Evolutionary conservation across 2,888 invertebrate genomes (phyloP).

Genomic region (Exephanes ischioxanthus): DNA sequence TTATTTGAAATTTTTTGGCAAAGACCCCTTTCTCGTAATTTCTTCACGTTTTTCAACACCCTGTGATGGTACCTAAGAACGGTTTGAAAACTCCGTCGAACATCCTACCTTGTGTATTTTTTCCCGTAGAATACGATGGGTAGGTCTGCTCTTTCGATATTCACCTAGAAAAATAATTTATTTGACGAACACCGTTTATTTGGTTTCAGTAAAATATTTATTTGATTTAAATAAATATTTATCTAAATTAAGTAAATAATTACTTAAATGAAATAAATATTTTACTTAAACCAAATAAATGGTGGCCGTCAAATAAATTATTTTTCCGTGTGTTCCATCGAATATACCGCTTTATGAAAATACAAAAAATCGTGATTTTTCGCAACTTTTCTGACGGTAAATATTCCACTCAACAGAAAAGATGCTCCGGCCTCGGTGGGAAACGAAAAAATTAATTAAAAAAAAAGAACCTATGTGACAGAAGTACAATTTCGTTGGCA

Average conservation of each 20-base stretch:
- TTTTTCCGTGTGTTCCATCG: background rate
- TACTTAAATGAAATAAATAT: too few species aligned
- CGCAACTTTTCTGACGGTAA: background rate
- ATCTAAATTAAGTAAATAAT: too few species aligned
- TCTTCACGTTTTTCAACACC: background rate
- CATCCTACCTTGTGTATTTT: background rate
- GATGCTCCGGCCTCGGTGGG: background rate
- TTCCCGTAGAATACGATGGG: background rate
- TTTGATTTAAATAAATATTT: too few species aligned
- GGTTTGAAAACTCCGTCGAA: background rate
- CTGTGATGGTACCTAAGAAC: background rate
- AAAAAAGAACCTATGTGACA: background rate
- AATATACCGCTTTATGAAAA: background rate
- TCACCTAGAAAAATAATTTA: too few species aligned
- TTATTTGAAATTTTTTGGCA: too few species aligned
- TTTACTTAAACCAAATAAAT: too few species aligned
- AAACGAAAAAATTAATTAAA: background rate
- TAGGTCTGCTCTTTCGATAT: background rate
- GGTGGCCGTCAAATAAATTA: too few species aligned
- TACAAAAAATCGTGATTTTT: background rate
- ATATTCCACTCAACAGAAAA: background rate
- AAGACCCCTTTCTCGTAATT: background rate
- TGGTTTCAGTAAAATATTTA: too few species aligned
- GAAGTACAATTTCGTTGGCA: slow-evolving; percentile 21
- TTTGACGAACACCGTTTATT: too few species aligned